Evolutionary conservation across 2,888 invertebrate species (phyloP), one percentile per base, ranked within the genome.

Genomic region (Drosophila emarginata): DNA sequence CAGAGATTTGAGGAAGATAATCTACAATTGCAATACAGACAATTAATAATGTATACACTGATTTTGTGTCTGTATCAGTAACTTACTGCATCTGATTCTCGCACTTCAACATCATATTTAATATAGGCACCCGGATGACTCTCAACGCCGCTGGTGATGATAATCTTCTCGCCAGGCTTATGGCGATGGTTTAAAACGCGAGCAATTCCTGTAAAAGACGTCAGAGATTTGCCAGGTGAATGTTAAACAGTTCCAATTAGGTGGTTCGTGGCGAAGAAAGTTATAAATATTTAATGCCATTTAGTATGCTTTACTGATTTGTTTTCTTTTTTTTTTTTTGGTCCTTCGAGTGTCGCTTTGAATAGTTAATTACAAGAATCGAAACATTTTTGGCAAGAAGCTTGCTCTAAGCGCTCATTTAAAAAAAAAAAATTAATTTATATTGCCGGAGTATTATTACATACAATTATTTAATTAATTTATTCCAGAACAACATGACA

Each of bases 71-170:
- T 2, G 0, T n/a, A 18, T 12, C 26, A 26, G 6, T 4, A 14
- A 40, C 83, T 80, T 78, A 91, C 91, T 90, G 88, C 87, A 89
- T 92, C 91, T 72, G 91, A 90, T 78, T 91, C 91, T 66, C 92
- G 91, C 79, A 92, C 78, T 89, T 92, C 92, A 67, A 92, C 70
- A 79, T 92, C 91, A 80, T 91, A 92, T 77, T 90, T 91, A 59
- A 92, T 80, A 77, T 84, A 89, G 65, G 89, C 90, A 26, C 89
- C 87, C 54, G 79, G 80, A 54, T 79, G 78, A 37, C 65, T 61
- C 72, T 84, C 88, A 76, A 90, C 90, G 58, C 92, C 92, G 78
- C 89, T 91, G 63, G 87, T 89, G 68, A 92, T 86, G 63, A 83
- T 79, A 60, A 92, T 84, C 88, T 91, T 92, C 80, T 91, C 91